phyloP scores from a whole-genome alignment of 2,888 invertebrate genomes.

The Theristus sp. region DNA sequence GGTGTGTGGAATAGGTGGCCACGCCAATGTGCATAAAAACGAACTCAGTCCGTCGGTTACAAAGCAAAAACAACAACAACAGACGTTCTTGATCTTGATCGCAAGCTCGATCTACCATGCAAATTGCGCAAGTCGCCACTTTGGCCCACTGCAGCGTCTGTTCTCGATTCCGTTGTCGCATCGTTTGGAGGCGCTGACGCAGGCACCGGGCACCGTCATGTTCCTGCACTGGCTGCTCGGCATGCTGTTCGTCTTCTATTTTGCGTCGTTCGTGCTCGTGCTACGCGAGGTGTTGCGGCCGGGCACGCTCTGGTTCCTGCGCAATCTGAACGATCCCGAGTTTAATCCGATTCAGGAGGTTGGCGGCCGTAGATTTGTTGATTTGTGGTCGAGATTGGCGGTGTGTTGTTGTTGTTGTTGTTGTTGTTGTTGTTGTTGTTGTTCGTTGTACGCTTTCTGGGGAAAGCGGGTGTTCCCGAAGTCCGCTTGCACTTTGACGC shows the following conservation, averaged over 20 bases:
- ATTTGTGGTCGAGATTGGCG: not conserved
- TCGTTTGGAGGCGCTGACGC: constrained; percentile 63
- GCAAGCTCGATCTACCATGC: too few relatives aligned
- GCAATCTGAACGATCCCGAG: constrained; percentile 94
- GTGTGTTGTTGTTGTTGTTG: too few relatives aligned
- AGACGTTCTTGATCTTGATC: too few relatives aligned
- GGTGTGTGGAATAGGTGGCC: too few relatives aligned
- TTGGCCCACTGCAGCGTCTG: constrained; percentile 21
- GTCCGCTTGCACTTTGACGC: too few relatives aligned
- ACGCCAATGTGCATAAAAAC: too few relatives aligned
- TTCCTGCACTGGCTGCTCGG: constrained; percentile 98
- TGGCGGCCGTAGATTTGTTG: too few relatives aligned
- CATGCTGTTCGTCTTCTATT: constrained; percentile 96
- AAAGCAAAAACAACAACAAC: too few relatives aligned
- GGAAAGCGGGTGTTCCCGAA: too few relatives aligned
- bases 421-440: too few relatives aligned
- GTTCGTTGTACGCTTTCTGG: too few relatives aligned
- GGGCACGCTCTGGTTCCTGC: constrained; percentile 89
- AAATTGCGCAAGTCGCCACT: not conserved
- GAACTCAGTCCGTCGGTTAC: too few relatives aligned
- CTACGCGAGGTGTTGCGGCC: constrained; percentile 81
- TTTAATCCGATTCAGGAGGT: constrained; percentile 88
- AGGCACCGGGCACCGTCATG: constrained; percentile 85
- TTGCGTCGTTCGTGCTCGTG: constrained; percentile 82
- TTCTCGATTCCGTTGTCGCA: constrained; percentile 54